Evolutionary conservation across 2,888 invertebrate species (phyloP).

Genomic region (Sipha maydis): DNA sequence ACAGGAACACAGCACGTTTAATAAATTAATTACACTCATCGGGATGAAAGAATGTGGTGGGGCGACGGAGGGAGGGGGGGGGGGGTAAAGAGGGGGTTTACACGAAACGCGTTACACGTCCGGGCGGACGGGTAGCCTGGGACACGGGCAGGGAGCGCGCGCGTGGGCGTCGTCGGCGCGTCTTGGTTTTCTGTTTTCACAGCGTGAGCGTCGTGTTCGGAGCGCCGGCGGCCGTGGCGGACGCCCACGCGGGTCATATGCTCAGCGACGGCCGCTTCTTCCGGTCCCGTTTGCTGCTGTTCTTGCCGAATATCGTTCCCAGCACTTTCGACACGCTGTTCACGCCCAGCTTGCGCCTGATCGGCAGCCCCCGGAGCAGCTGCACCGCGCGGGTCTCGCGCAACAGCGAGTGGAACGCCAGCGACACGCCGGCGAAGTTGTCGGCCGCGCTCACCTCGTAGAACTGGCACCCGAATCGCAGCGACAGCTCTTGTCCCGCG

Average conservation of each 20-base stretch:
- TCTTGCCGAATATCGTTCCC: constrained; percentile 83
- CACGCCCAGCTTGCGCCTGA: constrained; percentile 78
- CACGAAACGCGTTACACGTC: not conserved
- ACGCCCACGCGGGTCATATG: constrained; percentile 70
- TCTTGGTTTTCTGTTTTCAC: not conserved
- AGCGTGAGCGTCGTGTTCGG: constrained; percentile 51
- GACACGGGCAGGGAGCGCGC: not conserved
- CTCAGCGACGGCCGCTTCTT: constrained; percentile 83
- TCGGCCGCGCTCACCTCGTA: constrained; percentile 88
- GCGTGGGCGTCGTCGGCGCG: not conserved
- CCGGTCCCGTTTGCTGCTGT: constrained; percentile 76
- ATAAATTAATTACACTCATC: not conserved
- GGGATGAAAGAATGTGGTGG: too few species aligned
- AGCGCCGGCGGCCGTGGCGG: constrained; percentile 23
- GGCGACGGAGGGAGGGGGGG: too few species aligned
- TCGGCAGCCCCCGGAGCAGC: constrained; percentile 75
- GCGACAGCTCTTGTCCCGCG: constrained; percentile 81
- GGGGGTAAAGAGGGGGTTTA: too few species aligned
- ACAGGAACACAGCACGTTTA: too few species aligned
- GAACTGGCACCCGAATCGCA: constrained; percentile 83
- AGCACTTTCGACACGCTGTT: constrained; percentile 83
- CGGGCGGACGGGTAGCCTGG: not conserved
- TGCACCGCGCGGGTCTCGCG: constrained; percentile 83
- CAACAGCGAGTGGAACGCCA: constrained; percentile 81
- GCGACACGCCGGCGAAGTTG: constrained; percentile 81